Evolutionary conservation across 2,888 invertebrate species (phyloP).

Genomic region (Morpho helenor): DNA sequence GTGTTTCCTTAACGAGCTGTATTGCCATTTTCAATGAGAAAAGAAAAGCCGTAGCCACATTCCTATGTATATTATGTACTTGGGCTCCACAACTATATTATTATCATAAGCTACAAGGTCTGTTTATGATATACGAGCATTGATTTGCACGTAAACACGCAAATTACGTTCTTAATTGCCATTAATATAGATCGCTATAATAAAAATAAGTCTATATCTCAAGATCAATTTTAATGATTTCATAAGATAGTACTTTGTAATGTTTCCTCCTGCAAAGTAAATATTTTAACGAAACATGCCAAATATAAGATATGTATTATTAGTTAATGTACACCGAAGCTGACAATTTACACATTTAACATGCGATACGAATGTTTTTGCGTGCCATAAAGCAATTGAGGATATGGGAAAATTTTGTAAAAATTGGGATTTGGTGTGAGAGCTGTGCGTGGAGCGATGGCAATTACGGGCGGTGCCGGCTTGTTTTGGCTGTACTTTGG

Average conservation of each 20-base stretch:
- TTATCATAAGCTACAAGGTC: conserved; percentile 14
- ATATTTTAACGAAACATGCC: no score
- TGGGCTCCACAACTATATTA: conserved; percentile 7
- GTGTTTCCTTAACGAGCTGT: conserved; percentile 70
- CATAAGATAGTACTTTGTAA: no score
- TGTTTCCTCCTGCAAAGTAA: no score
- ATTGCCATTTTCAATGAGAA: conserved; percentile 47
- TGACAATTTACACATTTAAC: conserved; percentile 58
- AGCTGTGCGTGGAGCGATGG: conserved; percentile 54
- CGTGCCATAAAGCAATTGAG: conserved; percentile 68
- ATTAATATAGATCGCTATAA: not conserved
- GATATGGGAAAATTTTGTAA: conserved; percentile 60
- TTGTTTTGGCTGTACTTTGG: conserved; percentile 57
- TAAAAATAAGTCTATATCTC: not conserved
- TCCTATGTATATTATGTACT: conserved; percentile 35
- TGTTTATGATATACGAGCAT: conserved; percentile 5
- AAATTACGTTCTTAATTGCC: conserved; percentile 7
- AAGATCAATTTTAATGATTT: not conserved
- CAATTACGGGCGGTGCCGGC: conserved; percentile 60
- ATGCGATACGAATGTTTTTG: conserved; percentile 64
- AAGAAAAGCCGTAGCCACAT: conserved; percentile 38
- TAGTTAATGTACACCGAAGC: conserved; percentile 41
- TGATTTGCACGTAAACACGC: conserved; percentile 9
- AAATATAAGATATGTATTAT: no score
- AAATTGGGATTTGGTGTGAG: conserved; percentile 52